These are phyloP conservation scores for Hydraecia micacea DNA, from an alignment of 2,888 invertebrate genomes.

Conservation along the genomic window DNA sequence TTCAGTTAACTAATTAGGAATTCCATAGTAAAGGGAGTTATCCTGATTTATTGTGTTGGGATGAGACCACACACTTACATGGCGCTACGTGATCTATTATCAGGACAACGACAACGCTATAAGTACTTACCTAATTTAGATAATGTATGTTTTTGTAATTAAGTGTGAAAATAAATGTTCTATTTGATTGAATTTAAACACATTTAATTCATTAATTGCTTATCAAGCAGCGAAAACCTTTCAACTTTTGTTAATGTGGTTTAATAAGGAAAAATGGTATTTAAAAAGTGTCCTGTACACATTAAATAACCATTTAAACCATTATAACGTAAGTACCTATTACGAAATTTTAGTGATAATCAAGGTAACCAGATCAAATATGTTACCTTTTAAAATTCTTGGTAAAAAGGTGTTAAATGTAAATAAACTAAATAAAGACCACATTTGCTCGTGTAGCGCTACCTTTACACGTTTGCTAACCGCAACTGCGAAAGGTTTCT, in stretches of 20 bases:
- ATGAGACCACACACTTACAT: background rate
- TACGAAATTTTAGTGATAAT: background rate
- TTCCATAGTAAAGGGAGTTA: slow-evolving; percentile 54
- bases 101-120: too few relatives aligned
- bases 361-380: background rate
- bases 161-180: background rate
- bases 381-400: background rate
- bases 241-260: background rate
- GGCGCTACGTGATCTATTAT: background rate
- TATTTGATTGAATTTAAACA: background rate
- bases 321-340: background rate
- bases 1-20: slow-evolving; percentile 60
- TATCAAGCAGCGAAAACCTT: slow-evolving; percentile 12
- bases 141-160: background rate
- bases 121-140: background rate
- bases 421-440: background rate
- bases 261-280: background rate
- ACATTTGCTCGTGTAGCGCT: background rate
- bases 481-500: too few relatives aligned
- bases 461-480: too few relatives aligned
- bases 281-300: background rate
- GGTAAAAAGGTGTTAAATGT: background rate
- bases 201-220: background rate
- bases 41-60: slow-evolving; percentile 11
- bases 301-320: too few relatives aligned